Evolutionary conservation across 2,113 vertebrate species (phyloP).

Genomic region (Onychostoma macrolepis): DNA sequence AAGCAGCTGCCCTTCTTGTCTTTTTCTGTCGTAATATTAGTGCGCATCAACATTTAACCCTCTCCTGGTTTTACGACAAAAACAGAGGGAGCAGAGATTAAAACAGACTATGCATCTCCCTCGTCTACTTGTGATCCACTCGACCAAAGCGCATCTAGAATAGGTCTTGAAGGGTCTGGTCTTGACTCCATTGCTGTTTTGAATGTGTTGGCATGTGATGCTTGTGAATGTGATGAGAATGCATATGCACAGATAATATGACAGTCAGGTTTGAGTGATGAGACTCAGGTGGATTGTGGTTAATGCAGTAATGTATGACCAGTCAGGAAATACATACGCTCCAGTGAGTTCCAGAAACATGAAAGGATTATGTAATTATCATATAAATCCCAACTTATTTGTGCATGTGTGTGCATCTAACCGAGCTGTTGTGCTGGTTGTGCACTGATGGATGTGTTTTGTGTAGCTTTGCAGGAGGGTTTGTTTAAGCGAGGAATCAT

Average conservation of each 20-base stretch:
- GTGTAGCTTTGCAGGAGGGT: neutral
- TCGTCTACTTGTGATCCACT: neutral
- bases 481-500: neutral
- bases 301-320: neutral
- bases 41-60: no score
- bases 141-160: neutral
- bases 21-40: neutral
- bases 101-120: neutral
- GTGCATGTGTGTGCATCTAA: neutral
- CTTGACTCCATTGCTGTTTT: neutral
- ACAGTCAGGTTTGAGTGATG: slow-evolving; percentile 11
- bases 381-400: slow-evolving; percentile 38
- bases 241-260: neutral
- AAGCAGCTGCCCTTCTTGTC: no score
- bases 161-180: neutral
- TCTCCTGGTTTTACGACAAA: no score
- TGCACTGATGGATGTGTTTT: slow-evolving; percentile 6
- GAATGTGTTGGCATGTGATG: neutral
- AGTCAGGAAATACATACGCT: neutral
- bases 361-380: slow-evolving; percentile 24
- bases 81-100: neutral
- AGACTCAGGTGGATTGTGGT: slow-evolving; percentile 9
- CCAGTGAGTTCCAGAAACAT: neutral
- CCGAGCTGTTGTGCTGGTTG: neutral
- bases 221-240: neutral